Conservation (phyloP, 2,888 invertebrate species). For the Camptogramma bilineatum region DNA sequence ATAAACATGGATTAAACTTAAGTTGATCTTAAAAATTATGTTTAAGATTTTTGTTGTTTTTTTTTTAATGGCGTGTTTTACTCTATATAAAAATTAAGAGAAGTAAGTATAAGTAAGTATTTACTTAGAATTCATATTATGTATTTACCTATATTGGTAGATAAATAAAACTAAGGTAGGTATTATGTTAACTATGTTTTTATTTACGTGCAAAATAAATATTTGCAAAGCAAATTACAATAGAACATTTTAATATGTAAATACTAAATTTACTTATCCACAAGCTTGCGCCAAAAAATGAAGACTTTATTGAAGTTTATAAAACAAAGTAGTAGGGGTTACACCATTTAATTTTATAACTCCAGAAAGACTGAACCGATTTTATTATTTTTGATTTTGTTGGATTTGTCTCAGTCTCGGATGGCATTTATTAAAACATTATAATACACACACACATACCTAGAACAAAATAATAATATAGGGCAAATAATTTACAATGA, state of each 20-base stretch:
- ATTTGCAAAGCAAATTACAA: conserved; percentile 32
- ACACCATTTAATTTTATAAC: too few relatives aligned
- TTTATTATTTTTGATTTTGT: too few relatives aligned
- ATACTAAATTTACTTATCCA: background rate
- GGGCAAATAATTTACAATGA: too few relatives aligned
- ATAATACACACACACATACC: too few relatives aligned
- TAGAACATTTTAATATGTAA: background rate
- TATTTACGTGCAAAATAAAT: conserved; percentile 43
- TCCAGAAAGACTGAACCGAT: too few relatives aligned
- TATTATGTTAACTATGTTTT: conserved; percentile 26
- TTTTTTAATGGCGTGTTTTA: background rate
- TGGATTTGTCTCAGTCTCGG: too few relatives aligned
- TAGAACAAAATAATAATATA: too few relatives aligned
- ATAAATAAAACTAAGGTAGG: conserved; percentile 1
- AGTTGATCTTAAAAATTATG: background rate
- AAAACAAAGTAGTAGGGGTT: too few relatives aligned
- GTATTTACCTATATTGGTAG: background rate
- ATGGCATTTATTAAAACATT: too few relatives aligned
- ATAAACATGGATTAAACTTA: background rate
- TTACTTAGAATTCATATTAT: background rate
- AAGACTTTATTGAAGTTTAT: too few relatives aligned
- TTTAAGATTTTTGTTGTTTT: background rate
- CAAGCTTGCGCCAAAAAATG: background rate
- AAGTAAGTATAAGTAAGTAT: too few relatives aligned
- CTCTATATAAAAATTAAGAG: conserved; percentile 1